Base-by-base conservation (phyloP, 2,113 vertebrate genomes). In the Leptobrachium ailaonicum region DNA sequence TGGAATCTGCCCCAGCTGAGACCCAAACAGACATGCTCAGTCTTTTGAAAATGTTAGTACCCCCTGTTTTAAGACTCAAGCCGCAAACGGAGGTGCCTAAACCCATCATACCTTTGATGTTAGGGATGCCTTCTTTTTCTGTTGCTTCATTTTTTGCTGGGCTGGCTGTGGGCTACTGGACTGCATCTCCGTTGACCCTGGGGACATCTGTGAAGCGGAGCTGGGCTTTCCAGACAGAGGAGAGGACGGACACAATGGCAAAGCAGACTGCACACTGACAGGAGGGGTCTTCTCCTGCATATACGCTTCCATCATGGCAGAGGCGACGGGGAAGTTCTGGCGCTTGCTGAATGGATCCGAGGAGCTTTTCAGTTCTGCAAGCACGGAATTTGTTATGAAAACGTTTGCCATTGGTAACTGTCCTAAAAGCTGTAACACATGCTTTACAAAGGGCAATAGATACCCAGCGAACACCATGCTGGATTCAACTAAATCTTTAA, bases 61-160 rank as follows among this genome's bases (percentile, higher is more conserved):
- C 20, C 20, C 1, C 20, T 32, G 20, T 32, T 32, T 32, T 32
- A 32, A 32, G 20, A 32, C 20, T 32, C 20, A 32, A 32, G 20
- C 20, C 20, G 20, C 0, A 32, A 32, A 32, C 20, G 20, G 20
- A 32, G 20, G 20, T 32, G 1, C 20, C 20, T 32, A 32, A 32
- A 32, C 20, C 20, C 40, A 4, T 4, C 45, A 0, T 85, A 97
- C 97, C 95, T 99, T 99, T 41, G 96, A 96, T 79, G 94, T 93
- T 78, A 99, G 94, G 0, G 97, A 95, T 0, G 95, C 87, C 84
- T 96, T 98, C 83, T 99, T 99, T 91, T 96, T 99, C 70, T 97
- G 97, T 82, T 95, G 95, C 85, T 97, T 98, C 66, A 98, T 92
- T 87, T 98, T 98, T 85, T 98, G 97, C 89, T 98, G 97, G 43